A percentile compares a stretch with the other conserved stretches of the same genome.
Evolutionary conservation across 2,888 invertebrate genomes (phyloP).

Genomic region (Glomeris marginata): DNA sequence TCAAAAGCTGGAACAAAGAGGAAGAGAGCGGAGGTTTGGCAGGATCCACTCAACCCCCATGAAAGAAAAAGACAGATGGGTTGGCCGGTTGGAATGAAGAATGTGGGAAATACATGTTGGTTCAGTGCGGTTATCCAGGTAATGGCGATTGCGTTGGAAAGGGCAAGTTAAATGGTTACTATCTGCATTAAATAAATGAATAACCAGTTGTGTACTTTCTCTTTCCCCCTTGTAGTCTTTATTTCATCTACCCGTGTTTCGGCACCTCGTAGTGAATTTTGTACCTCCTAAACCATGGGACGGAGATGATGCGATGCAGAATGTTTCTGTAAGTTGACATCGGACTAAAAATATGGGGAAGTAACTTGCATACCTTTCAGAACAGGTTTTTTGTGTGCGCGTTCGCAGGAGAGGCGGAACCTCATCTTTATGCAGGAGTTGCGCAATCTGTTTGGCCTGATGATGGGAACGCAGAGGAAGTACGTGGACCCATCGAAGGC

Average conservation of each 20-base stretch:
- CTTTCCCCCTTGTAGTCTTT: slow-evolving; percentile 27
- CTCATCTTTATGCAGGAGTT: slow-evolving; percentile 31
- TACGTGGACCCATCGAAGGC: slow-evolving; percentile 33
- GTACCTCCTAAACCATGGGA: slow-evolving; percentile 19
- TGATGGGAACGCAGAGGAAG: slow-evolving; percentile 30
- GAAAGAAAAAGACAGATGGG: slow-evolving; percentile 23
- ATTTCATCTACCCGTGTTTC: slow-evolving; percentile 32
- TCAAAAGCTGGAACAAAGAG: slow-evolving; percentile 29
- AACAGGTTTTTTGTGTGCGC: slow-evolving; percentile 2
- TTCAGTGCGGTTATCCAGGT: slow-evolving; percentile 37
- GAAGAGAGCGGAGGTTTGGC: slow-evolving; percentile 30
- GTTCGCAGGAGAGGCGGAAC: slow-evolving; percentile 25
- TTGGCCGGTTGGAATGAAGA: slow-evolving; percentile 35
- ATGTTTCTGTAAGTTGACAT: slow-evolving; percentile 13
- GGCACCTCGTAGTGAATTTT: slow-evolving; percentile 29
- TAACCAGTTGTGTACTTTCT: background rate
- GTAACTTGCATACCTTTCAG: no score
- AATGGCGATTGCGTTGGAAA: no score
- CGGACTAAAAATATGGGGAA: background rate
- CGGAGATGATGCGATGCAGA: slow-evolving; percentile 6
- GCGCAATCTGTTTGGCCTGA: slow-evolving; percentile 31
- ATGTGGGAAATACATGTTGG: slow-evolving; percentile 37
- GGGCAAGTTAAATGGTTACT: no score
- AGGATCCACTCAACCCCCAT: slow-evolving; percentile 32
- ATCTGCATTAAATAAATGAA: no score